phyloP scores from a whole-genome alignment of 2,113 vertebrate genomes.

The Bothrops jararaca region DNA sequence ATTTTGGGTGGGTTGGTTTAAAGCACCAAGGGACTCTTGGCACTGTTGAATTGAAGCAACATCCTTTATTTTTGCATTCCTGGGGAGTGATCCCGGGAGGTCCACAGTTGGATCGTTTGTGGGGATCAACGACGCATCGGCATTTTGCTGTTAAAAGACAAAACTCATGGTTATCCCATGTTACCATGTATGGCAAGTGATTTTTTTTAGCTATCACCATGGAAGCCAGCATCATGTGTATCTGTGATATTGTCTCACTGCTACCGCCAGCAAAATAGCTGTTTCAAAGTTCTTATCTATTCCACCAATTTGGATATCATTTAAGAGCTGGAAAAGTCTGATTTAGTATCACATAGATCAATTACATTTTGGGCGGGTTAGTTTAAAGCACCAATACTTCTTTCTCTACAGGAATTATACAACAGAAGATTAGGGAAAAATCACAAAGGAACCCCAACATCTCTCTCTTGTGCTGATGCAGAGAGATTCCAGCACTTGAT shows the following conservation, averaged over 20 bases:
- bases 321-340: not conserved
- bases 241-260: not conserved
- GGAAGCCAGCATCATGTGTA: not conserved
- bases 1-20: slow-evolving; percentile 29
- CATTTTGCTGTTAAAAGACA: slow-evolving; percentile 51
- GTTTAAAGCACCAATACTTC: slow-evolving; percentile 68
- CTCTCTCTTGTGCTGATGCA: not conserved
- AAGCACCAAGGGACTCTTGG: slow-evolving; percentile 55
- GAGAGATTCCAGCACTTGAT: not conserved
- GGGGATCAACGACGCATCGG: slow-evolving; percentile 18
- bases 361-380: slow-evolving; percentile 62
- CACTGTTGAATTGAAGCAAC: slow-evolving; percentile 57
- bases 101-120: slow-evolving; percentile 56
- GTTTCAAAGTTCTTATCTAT: not conserved
- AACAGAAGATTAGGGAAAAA: no score
- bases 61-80: slow-evolving; percentile 39
- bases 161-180: slow-evolving; percentile 22
- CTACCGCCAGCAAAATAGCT: not conserved
- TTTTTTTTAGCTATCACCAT: not conserved
- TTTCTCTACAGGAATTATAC: no score
- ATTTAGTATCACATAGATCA: not conserved
- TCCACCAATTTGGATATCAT: rapidly evolving
- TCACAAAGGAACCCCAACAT: no score
- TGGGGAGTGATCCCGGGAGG: slow-evolving; percentile 29
- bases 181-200: no score